Evolutionary conservation across 2,113 vertebrate genomes (phyloP).

Genomic region (Tylochromis polylepis): DNA sequence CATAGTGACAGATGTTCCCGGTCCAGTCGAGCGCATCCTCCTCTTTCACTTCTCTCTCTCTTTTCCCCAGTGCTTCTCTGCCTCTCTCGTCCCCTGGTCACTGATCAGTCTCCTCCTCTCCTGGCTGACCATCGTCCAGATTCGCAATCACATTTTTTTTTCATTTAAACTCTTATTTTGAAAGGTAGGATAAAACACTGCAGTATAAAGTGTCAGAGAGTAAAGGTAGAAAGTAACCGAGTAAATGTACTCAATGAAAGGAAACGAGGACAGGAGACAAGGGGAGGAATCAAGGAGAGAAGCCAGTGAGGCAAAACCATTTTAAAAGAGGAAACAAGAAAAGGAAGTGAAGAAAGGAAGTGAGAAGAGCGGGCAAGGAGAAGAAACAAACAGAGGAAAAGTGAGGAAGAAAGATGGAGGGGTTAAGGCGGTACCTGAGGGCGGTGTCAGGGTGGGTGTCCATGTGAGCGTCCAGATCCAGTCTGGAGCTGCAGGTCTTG

Average conservation of each 20-base stretch:
- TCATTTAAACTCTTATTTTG: neutral
- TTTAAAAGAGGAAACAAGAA: neutral
- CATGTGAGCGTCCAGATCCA: conserved; percentile 90
- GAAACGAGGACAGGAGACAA: neutral
- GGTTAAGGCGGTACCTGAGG: conserved; percentile 52
- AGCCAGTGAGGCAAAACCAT: neutral
- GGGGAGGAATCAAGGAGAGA: neutral
- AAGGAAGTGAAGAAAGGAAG: neutral
- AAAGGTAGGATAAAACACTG: neutral
- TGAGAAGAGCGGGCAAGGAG: neutral
- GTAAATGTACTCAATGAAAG: neutral
- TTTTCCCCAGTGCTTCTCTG: neutral
- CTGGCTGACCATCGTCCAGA: neutral
- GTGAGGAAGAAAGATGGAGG: no score
- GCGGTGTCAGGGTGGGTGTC: conserved; percentile 90
- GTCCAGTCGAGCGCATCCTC: neutral
- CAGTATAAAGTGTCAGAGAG: neutral
- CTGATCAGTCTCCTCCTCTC: neutral
- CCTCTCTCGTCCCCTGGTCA: neutral
- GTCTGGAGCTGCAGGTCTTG: conserved; percentile 87
- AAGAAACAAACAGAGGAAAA: neutral
- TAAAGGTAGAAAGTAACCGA: neutral
- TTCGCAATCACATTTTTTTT: rapidly evolving
- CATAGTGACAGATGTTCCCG: neutral
- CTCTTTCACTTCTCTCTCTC: conserved; percentile 1